Conservation (phyloP, 2,888 invertebrate species). For the Itoplectis maculator region DNA sequence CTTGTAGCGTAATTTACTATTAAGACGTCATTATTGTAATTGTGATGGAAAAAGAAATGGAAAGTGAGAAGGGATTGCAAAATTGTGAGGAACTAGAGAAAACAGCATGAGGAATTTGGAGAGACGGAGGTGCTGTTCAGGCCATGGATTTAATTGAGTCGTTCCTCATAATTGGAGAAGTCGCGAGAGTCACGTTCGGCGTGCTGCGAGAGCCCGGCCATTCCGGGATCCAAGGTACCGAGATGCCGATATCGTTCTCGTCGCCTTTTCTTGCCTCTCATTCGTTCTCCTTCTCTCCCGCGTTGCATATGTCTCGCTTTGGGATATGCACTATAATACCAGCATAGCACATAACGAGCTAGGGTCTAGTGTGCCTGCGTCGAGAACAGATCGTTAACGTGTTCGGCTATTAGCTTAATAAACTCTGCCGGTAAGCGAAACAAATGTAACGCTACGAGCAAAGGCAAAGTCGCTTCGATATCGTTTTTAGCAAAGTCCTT, state of each 20-base stretch:
- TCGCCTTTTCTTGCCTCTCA: constrained; percentile 62
- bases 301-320: constrained; percentile 47
- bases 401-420: constrained; percentile 68
- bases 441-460: constrained; percentile 62
- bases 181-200: constrained; percentile 70
- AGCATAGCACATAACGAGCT: constrained; percentile 67
- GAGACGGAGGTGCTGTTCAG: constrained; percentile 34
- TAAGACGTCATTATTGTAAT: background rate
- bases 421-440: constrained; percentile 64
- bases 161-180: constrained; percentile 70
- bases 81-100: constrained; percentile 7
- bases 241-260: constrained; percentile 66
- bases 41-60: background rate
- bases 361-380: constrained; percentile 24
- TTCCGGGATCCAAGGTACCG: constrained; percentile 62
- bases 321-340: constrained; percentile 32
- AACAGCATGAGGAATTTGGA: constrained; percentile 23
- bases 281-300: constrained; percentile 23
- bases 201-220: constrained; percentile 59
- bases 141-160: constrained; percentile 70
- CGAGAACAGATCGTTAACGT: constrained; percentile 67
- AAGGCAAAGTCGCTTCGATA: constrained; percentile 57
- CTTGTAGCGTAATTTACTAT: too few species aligned
- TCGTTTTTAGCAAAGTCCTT: constrained; percentile 28
- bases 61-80: constrained; percentile 13